Conservation (phyloP, 2,113 vertebrate species). For the Pelobates fuscus region DNA sequence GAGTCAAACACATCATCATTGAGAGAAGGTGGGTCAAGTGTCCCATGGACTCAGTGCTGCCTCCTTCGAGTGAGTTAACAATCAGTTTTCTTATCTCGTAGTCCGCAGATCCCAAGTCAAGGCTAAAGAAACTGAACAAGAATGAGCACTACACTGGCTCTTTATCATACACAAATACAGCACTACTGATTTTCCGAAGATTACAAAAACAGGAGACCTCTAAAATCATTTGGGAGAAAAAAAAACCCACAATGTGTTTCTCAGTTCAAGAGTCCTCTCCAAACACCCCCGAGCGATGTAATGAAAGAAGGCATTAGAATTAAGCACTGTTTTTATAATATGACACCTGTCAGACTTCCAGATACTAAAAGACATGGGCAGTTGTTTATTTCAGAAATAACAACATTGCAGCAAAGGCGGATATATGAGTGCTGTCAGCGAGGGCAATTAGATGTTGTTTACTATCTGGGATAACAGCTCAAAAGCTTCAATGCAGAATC, state of each 20-base stretch:
- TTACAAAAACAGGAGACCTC: not conserved
- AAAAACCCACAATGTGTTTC: not conserved
- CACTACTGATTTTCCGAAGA: not conserved
- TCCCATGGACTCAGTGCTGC: no score
- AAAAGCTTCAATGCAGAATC: constrained; percentile 10
- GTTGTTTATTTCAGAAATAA: constrained; percentile 63
- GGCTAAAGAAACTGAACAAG: no score
- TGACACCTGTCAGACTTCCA: constrained; percentile 67
- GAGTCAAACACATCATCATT: no score
- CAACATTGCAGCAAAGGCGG: constrained; percentile 58
- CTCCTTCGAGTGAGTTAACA: no score
- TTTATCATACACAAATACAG: no score
- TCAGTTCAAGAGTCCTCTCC: not conserved
- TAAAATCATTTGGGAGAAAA: not conserved
- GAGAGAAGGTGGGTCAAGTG: no score
- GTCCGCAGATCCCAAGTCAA: no score
- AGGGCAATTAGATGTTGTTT: constrained; percentile 65
- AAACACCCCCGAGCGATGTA: constrained; percentile 37
- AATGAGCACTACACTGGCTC: no score
- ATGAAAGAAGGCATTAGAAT: constrained; percentile 59
- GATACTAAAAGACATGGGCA: constrained; percentile 55
- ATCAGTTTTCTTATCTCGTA: no score
- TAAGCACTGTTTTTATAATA: constrained; percentile 60
- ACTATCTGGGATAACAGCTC: constrained; percentile 41
- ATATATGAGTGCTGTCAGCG: constrained; percentile 60